A percentile compares a stretch with the other conserved stretches of the same genome.
Evolutionary conservation across 92 coral and sea anemone genomes (phyloP).

Genomic region (Blastomussa wellsi): DNA sequence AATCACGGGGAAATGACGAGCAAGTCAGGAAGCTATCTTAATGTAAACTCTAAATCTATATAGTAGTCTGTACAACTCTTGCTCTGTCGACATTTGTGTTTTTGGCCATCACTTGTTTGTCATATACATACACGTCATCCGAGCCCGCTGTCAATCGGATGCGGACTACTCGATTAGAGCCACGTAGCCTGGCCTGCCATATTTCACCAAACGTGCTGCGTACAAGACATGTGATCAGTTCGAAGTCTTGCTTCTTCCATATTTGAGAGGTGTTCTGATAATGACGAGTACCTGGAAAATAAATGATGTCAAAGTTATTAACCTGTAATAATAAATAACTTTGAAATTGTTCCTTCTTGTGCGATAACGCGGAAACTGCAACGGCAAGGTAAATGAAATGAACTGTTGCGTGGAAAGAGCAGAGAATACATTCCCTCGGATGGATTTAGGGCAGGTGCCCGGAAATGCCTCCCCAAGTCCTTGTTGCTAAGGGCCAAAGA

Average conservation of each 20-base stretch:
- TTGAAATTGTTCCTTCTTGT: background rate
- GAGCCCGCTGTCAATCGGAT: conserved; percentile 36
- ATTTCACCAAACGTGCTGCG: conserved; percentile 40
- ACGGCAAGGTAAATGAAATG: no score
- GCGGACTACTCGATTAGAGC: conserved; percentile 31
- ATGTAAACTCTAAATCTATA: background rate
- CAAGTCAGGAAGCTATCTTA: no score
- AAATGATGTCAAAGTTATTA: background rate
- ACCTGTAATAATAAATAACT: background rate
- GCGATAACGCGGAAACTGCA: no score
- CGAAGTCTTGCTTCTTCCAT: conserved; percentile 29
- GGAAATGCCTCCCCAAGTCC: no score
- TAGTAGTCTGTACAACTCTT: background rate
- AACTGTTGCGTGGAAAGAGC: no score
- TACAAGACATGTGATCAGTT: conserved; percentile 37
- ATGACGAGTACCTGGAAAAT: conserved; percentile 7
- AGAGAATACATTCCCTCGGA: no score
- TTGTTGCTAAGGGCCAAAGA: no score
- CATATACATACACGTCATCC: conserved; percentile 29
- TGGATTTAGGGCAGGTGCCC: no score
- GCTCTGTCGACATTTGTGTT: background rate
- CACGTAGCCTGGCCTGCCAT: conserved; percentile 45
- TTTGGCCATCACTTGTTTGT: conserved; percentile 1
- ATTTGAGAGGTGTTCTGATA: conserved; percentile 1
- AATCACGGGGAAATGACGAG: background rate